A percentile compares a stretch with the other conserved stretches of the same genome.
Conservation (phyloP, 1,140 invertebrate genomes). For the Thereuonema tuberculata region DNA sequence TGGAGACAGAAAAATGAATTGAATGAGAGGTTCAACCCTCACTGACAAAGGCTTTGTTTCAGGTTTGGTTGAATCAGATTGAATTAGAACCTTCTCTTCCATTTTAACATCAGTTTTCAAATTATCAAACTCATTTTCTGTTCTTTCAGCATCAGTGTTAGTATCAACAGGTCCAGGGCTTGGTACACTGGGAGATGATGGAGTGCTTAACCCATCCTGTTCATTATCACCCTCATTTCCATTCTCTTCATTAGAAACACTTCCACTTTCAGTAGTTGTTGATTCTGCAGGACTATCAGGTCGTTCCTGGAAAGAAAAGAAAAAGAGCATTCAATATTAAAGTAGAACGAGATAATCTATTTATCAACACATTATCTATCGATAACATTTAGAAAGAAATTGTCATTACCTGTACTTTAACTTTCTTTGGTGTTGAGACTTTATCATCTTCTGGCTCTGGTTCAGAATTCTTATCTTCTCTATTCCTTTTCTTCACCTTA, state of each 20-base stretch:
- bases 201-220: conserved; percentile 10
- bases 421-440: conserved; percentile 42
- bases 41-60: conserved; percentile 5
- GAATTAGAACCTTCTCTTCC: too few relatives aligned
- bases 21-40: not conserved
- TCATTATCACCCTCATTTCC: conserved; percentile 28
- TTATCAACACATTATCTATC: not conserved
- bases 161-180: conserved; percentile 7
- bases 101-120: not conserved
- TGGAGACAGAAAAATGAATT: not conserved
- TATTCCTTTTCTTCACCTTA: conserved; percentile 51
- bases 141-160: not conserved
- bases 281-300: conserved; percentile 28
- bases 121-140: not conserved
- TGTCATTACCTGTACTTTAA: conserved; percentile 30
- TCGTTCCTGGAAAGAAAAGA: conserved; percentile 18
- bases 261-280: conserved; percentile 28
- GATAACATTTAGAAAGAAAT: not conserved
- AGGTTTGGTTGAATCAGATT: not conserved
- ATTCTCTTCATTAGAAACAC: conserved; percentile 29
- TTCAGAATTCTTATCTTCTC: conserved; percentile 29
- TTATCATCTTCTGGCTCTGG: conserved; percentile 46
- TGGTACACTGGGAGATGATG: conserved; percentile 7
- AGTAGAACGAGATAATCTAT: not conserved
- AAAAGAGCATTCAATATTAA: not conserved